A percentile compares a stretch with the other conserved stretches of the same genome.
These are phyloP conservation scores for Pseudoatta argentina DNA, from an alignment of 1,140 invertebrate genomes.

Conservation along the genomic window DNA sequence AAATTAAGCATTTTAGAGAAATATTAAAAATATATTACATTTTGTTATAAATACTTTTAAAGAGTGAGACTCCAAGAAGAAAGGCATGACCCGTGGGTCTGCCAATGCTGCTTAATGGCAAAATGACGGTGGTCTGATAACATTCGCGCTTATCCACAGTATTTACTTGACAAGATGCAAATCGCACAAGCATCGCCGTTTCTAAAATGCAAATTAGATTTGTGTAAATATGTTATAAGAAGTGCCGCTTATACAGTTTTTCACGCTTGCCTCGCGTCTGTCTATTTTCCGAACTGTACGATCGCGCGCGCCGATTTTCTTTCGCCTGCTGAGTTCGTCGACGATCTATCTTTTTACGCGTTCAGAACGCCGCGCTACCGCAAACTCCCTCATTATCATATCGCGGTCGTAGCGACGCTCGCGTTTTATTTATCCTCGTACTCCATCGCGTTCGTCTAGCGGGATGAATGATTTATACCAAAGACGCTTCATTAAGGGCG, in stretches of 20 bases:
- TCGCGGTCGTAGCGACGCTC: background rate
- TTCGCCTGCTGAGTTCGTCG: background rate
- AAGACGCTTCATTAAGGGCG: constrained; percentile 53
- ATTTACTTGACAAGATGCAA: constrained; percentile 46
- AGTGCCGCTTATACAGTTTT: constrained; percentile 10
- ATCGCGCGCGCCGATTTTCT: background rate
- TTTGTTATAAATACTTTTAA: too few species aligned
- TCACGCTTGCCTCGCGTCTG: background rate
- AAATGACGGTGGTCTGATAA: constrained; percentile 2
- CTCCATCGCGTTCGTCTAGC: constrained; percentile 29
- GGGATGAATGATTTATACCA: constrained; percentile 55
- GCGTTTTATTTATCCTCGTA: constrained; percentile 55
- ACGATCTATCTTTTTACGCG: constrained; percentile 5
- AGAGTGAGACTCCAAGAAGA: too few species aligned
- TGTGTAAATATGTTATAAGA: constrained; percentile 36
- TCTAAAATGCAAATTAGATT: constrained; percentile 45
- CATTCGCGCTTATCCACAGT: background rate
- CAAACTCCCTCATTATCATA: constrained; percentile 29
- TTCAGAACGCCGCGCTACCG: background rate
- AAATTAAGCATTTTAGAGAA: too few species aligned
- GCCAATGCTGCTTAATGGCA: background rate
- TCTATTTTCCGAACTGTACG: background rate
- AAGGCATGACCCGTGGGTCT: too few species aligned
- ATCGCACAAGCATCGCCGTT: constrained; percentile 24
- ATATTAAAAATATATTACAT: too few species aligned